phyloP scores from a whole-genome alignment of 2,888 invertebrate species.

The Latrodectus elegans region DNA sequence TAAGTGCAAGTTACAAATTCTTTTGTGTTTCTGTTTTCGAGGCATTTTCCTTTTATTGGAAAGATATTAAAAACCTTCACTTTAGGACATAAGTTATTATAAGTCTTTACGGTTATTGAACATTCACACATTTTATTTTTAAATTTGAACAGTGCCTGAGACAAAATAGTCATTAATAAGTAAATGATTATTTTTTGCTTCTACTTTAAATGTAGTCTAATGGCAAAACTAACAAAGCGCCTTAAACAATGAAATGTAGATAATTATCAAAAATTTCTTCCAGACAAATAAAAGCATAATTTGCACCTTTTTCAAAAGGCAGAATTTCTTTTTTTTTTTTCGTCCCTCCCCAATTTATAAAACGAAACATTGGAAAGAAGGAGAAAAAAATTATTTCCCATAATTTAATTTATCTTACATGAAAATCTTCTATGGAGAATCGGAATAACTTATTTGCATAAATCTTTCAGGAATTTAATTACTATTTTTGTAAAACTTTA shows the following conservation, averaged over 20 bases:
- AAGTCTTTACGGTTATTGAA: background rate
- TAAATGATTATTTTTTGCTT: background rate
- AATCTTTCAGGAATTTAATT: slow-evolving; percentile 4
- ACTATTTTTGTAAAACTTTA: slow-evolving; percentile 17
- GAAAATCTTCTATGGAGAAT: background rate
- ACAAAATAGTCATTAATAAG: background rate
- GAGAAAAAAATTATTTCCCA: background rate
- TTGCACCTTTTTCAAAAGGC: background rate
- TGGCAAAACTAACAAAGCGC: background rate
- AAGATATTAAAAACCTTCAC: too few species aligned
- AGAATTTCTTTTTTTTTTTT: background rate
- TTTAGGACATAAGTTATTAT: too few species aligned
- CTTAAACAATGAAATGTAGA: background rate
- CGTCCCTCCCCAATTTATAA: background rate
- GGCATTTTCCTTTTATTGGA: too few species aligned
- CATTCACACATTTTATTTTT: background rate
- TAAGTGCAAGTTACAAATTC: too few species aligned
- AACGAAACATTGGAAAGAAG: background rate
- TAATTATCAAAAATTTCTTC: background rate
- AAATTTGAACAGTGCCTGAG: background rate
- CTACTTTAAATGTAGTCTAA: background rate
- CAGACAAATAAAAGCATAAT: slow-evolving; percentile 2
- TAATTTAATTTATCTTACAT: background rate
- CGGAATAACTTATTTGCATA: slow-evolving; percentile 5
- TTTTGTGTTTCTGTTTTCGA: too few species aligned